These are phyloP conservation scores for Anas platyrhynchos DNA, from an alignment of 2,113 vertebrate species.

Conservation along the genomic window DNA sequence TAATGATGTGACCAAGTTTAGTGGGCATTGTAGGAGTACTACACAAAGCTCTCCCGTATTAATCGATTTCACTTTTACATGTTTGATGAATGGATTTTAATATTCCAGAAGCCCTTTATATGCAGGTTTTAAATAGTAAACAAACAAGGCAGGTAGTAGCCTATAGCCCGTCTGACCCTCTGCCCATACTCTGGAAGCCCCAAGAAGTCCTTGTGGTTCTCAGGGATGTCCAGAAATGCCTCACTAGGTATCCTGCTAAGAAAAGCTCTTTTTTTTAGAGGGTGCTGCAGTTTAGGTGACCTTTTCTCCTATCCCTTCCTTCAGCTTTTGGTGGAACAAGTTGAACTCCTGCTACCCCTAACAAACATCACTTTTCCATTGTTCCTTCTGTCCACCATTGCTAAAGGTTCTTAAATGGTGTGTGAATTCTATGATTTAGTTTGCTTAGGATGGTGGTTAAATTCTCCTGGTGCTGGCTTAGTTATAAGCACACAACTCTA, in stretches of 20 bases:
- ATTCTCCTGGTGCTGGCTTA: neutral
- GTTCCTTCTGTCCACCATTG: neutral
- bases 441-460: neutral
- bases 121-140: neutral
- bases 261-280: neutral
- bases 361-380: neutral
- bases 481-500: neutral
- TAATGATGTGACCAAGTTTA: neutral
- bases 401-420: neutral
- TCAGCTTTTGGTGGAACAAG: neutral
- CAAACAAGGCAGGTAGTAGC: neutral
- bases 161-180: neutral
- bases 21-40: constrained; percentile 45
- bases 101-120: neutral
- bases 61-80: neutral
- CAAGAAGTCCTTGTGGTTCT: neutral
- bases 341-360: neutral
- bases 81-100: neutral
- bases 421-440: constrained; percentile 4
- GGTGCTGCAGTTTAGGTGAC: neutral
- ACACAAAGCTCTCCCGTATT: neutral
- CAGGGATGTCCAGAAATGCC: neutral
- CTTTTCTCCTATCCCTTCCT: neutral
- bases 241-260: neutral
- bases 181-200: neutral